Percentiles rank a stretch among this genome's conserved stretches.
These are phyloP conservation scores for Stegodyphus dumicola DNA, from an alignment of 1,140 invertebrate genomes.

Conservation along the genomic window DNA sequence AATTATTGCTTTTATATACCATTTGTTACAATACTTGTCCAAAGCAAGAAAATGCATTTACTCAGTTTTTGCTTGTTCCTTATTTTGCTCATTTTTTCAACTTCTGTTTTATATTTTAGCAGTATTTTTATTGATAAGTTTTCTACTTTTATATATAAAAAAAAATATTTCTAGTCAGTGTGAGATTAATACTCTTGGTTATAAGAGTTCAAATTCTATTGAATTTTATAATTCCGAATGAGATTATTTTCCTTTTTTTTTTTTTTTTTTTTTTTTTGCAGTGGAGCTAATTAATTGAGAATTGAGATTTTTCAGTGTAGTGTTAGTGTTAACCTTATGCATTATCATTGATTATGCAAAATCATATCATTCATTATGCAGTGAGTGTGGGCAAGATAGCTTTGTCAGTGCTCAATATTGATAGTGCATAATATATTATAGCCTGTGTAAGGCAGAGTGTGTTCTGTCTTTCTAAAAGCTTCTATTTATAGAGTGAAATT, in stretches of 20 bases:
- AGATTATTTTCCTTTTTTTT: not conserved
- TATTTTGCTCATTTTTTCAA: not conserved
- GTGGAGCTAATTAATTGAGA: not conserved
- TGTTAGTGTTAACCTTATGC: conserved; percentile 13
- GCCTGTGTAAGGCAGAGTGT: conserved; percentile 25
- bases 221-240: not conserved
- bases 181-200: not conserved
- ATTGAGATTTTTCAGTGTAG: conserved; percentile 21
- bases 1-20: too few relatives aligned
- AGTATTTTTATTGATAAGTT: conserved; percentile 46
- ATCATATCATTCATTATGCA: conserved; percentile 58
- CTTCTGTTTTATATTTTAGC: conserved; percentile 40
- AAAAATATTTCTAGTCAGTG: conserved; percentile 47
- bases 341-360: conserved; percentile 53
- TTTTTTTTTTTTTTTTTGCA: not conserved
- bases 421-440: conserved; percentile 14
- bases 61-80: not conserved
- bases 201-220: not conserved
- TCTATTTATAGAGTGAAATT: conserved; percentile 59
- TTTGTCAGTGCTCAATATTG: conserved; percentile 30
- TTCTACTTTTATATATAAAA: conserved; percentile 45
- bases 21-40: not conserved
- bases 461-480: conserved; percentile 51
- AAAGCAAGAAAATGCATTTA: not conserved
- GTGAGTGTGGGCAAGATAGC: not conserved